These are phyloP conservation scores for Mizuhopecten yessoensis DNA, from an alignment of 1,140 invertebrate species.

Conservation along the genomic window DNA sequence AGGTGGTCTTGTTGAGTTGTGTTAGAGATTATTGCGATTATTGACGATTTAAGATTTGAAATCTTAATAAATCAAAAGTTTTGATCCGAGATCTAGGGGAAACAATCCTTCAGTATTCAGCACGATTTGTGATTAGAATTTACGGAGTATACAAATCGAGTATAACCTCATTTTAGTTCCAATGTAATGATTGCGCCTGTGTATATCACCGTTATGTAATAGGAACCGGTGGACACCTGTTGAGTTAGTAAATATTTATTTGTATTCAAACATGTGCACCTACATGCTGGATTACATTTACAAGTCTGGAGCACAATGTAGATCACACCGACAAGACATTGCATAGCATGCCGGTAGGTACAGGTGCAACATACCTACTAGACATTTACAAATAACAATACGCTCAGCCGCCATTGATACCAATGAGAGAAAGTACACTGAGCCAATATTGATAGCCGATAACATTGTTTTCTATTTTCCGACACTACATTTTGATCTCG, in stretches of 20 bases:
- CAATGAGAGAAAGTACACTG: neutral
- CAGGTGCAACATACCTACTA: neutral
- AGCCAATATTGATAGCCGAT: no score
- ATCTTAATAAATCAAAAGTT: neutral
- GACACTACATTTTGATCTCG: no score
- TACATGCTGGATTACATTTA: slow-evolving; percentile 3
- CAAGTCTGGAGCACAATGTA: neutral
- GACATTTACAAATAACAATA: neutral
- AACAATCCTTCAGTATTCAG: neutral
- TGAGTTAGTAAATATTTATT: slow-evolving; percentile 28
- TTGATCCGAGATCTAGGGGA: neutral
- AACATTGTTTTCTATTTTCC: no score
- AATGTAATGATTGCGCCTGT: neutral
- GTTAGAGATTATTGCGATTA: slow-evolving; percentile 11
- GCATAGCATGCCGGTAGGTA: neutral
- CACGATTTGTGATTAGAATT: neutral
- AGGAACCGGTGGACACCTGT: neutral
- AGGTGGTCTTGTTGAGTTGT: slow-evolving; percentile 17
- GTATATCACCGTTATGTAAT: neutral
- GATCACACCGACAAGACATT: neutral
- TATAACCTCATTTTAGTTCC: neutral
- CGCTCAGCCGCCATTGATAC: neutral
- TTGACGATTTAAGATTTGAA: neutral
- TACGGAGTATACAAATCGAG: neutral
- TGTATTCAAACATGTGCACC: slow-evolving; percentile 31